phyloP scores from a whole-genome alignment of 2,888 invertebrate genomes.

The Dryobota labecula region DNA sequence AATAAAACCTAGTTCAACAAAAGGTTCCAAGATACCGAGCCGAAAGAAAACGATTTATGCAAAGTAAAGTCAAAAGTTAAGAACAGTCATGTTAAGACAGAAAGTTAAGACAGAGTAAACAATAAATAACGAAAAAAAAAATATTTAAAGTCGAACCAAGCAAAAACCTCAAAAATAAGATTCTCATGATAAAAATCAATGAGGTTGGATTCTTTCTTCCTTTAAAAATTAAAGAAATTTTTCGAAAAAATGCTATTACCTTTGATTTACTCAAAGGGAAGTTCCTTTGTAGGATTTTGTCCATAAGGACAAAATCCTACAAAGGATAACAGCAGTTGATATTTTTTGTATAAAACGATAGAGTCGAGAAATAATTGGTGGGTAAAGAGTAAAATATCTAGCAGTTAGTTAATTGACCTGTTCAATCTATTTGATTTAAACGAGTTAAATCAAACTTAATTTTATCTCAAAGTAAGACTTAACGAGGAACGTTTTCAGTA shows the following conservation, averaged over 20 bases:
- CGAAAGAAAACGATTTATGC: not conserved
- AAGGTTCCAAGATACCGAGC: not conserved
- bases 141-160: constrained; percentile 3
- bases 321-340: too few species aligned
- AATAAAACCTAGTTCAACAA: not conserved
- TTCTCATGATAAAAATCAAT: constrained; percentile 16
- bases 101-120: constrained; percentile 5
- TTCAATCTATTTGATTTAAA: constrained; percentile 23
- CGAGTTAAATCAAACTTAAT: constrained; percentile 21
- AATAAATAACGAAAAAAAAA: not conserved
- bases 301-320: too few species aligned
- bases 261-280: constrained; percentile 28
- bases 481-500: constrained; percentile 32
- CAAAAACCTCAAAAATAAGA: not conserved
- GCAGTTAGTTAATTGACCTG: constrained; percentile 14
- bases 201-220: constrained; percentile 6
- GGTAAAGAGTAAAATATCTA: not conserved
- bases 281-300: constrained; percentile 30
- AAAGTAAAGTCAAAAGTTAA: not conserved
- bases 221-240: constrained; percentile 31
- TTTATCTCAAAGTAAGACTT: constrained; percentile 24
- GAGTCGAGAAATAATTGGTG: constrained; percentile 13
- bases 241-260: constrained; percentile 9
- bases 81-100: too few species aligned
- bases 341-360: constrained; percentile 2